Conservation (phyloP, 2,888 invertebrate species). For the Syrista parreyssii region DNA sequence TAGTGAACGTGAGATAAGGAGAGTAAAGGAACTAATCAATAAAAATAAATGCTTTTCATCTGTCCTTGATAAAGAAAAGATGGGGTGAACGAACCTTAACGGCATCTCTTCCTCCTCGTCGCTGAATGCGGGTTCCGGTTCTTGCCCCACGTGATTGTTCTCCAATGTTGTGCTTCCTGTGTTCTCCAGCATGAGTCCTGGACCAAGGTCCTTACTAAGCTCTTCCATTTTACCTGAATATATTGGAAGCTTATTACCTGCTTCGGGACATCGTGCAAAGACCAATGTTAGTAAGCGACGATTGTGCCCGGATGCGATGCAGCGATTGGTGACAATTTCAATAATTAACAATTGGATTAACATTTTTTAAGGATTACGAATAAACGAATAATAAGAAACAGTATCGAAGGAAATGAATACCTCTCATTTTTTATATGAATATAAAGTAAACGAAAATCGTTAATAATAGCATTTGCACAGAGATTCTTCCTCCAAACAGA, state of each 20-base stretch:
- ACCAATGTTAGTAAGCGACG: slow-evolving; percentile 52
- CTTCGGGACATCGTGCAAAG: slow-evolving; percentile 55
- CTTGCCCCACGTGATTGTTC: slow-evolving; percentile 68
- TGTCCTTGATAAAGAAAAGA: background rate
- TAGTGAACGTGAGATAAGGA: background rate
- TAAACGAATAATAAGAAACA: background rate
- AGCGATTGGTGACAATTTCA: background rate
- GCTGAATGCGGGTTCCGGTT: slow-evolving; percentile 82
- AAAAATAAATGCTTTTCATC: background rate
- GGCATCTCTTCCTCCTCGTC: slow-evolving; percentile 83
- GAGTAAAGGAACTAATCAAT: background rate
- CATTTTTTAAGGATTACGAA: background rate
- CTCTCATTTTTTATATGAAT: background rate
- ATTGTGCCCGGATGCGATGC: slow-evolving; percentile 28
- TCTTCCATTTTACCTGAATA: slow-evolving; percentile 66
- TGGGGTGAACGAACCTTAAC: slow-evolving; percentile 44
- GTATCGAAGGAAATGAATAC: background rate
- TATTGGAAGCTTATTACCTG: slow-evolving; percentile 61
- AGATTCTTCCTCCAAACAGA: background rate
- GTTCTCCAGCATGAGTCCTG: slow-evolving; percentile 53
- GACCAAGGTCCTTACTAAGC: slow-evolving; percentile 56
- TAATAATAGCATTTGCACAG: background rate
- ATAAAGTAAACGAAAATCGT: background rate
- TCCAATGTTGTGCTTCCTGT: slow-evolving; percentile 53
- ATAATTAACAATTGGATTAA: too few relatives aligned